Evolutionary conservation across 1,140 invertebrate species (phyloP).

Genomic region (Ceratitis capitata): DNA sequence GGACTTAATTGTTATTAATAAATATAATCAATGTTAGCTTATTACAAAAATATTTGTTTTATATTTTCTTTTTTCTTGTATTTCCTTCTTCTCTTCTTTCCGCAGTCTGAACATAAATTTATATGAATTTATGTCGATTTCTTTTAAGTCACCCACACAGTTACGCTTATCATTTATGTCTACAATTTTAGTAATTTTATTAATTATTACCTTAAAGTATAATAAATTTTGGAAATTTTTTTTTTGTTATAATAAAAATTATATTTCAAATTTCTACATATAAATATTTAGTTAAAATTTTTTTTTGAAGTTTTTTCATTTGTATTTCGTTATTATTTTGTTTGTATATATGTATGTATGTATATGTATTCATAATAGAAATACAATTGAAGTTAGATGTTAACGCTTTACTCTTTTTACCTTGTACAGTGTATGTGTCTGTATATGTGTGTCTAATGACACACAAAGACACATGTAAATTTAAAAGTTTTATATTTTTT

Average conservation of each 20-base stretch:
- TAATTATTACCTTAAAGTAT: too few species aligned
- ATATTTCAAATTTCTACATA: neutral
- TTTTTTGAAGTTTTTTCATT: neutral
- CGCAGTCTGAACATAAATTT: neutral
- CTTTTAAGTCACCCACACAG: neutral
- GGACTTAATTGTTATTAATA: neutral
- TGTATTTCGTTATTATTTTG: conserved; percentile 1
- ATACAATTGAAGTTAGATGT: conserved; percentile 20
- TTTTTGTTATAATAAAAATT: neutral
- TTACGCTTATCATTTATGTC: neutral
- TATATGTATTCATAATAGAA: too few species aligned
- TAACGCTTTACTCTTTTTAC: conserved; percentile 21
- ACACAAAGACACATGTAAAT: neutral
- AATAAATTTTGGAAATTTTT: neutral
- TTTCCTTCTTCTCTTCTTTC: too few species aligned
- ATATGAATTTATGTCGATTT: neutral
- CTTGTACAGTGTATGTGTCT: neutral
- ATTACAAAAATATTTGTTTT: neutral
- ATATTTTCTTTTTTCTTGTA: neutral
- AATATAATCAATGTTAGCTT: neutral
- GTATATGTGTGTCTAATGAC: neutral
- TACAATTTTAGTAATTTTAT: neutral
- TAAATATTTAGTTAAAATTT: conserved; percentile 17
- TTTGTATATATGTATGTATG: too few species aligned
- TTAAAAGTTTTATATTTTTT: too few species aligned